These are phyloP conservation scores for Hypanus sabinus DNA, from an alignment of 2,113 vertebrate genomes.

Conservation along the genomic window DNA sequence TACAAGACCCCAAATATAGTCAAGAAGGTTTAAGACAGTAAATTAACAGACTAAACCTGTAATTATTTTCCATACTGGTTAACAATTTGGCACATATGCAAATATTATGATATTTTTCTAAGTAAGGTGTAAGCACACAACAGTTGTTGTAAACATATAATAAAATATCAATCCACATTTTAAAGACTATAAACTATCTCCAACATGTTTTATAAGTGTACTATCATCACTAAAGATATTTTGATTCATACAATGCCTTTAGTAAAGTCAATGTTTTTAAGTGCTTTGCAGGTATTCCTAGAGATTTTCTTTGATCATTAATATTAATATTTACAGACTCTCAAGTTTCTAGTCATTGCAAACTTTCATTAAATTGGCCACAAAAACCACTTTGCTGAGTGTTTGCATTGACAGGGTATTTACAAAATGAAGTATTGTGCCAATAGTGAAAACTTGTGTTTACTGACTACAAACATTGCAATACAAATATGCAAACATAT, in stretches of 20 bases:
- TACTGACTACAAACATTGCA: not conserved
- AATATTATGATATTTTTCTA: no score
- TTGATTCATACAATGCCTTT: not conserved
- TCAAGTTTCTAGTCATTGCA: not conserved
- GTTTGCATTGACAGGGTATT: not conserved
- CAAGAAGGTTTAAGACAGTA: no score
- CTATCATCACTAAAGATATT: not conserved
- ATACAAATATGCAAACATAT: not conserved
- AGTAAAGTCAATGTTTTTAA: not conserved
- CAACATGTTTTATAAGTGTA: no score
- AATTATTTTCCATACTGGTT: no score
- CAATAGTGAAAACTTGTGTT: not conserved
- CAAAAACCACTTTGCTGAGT: not conserved
- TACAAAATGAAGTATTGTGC: not conserved
- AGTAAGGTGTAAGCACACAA: no score
- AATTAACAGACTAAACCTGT: no score
- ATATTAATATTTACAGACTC: not conserved
- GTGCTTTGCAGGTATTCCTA: not conserved
- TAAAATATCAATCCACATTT: no score
- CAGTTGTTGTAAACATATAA: no score
- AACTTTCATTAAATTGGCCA: conserved; percentile 8
- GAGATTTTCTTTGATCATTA: not conserved
- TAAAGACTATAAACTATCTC: no score
- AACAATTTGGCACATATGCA: no score
- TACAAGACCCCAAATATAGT: no score